Percentiles rank a stretch among this genome's conserved stretches.
Evolutionary conservation across 1,140 invertebrate species (phyloP).

Genomic region (Drosophila hydei): DNA sequence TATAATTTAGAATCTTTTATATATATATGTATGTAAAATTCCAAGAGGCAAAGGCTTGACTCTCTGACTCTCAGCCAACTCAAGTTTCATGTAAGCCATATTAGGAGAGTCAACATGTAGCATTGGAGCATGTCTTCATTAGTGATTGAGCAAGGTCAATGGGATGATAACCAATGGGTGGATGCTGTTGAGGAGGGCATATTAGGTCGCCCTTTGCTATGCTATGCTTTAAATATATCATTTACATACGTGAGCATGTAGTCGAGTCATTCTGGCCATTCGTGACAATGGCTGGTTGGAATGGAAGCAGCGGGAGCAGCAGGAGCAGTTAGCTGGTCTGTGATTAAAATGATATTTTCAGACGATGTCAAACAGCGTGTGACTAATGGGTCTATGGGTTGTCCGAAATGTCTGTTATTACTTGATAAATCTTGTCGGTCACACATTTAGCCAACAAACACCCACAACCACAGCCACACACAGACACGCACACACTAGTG

Average conservation of each 20-base stretch:
- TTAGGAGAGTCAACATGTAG: too few relatives aligned
- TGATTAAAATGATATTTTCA: slow-evolving; percentile 81
- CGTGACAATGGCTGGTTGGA: slow-evolving; percentile 15
- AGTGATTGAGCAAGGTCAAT: too few relatives aligned
- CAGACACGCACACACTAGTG: slow-evolving; percentile 1
- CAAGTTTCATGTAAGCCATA: slow-evolving; percentile 19
- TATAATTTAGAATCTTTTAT: too few relatives aligned
- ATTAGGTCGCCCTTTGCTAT: too few relatives aligned
- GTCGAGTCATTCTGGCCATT: not conserved
- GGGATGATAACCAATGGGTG: not conserved
- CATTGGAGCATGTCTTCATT: too few relatives aligned
- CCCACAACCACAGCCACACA: too few relatives aligned
- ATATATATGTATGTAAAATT: too few relatives aligned
- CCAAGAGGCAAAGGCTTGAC: too few relatives aligned
- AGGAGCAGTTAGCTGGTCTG: slow-evolving; percentile 33
- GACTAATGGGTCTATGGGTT: slow-evolving; percentile 82
- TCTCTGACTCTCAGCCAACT: too few relatives aligned
- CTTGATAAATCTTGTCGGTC: slow-evolving; percentile 82
- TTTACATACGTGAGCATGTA: not conserved
- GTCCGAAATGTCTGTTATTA: slow-evolving; percentile 82
- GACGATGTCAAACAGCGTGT: slow-evolving; percentile 80
- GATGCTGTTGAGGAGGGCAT: too few relatives aligned
- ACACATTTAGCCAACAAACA: slow-evolving; percentile 64
- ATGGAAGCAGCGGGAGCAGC: not conserved
- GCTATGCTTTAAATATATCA: too few relatives aligned